Conservation (phyloP, 2,113 vertebrate genomes). For the Eptesicus fuscus region DNA sequence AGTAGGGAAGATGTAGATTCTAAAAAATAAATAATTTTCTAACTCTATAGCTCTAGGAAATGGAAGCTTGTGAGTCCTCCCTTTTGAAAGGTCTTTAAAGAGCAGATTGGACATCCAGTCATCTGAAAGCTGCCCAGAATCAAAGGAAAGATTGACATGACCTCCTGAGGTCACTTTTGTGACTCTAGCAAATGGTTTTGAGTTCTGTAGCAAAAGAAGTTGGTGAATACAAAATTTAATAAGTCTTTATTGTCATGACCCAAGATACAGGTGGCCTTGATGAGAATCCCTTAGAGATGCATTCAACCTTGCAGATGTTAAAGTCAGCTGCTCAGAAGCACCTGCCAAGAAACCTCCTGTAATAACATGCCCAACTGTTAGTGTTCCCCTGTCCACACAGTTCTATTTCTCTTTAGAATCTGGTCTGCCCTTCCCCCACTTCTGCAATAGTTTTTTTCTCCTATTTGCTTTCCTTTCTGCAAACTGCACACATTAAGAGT, state of each 20-base stretch:
- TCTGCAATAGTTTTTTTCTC: neutral
- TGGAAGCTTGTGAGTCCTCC: neutral
- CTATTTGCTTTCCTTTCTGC: conserved; percentile 41
- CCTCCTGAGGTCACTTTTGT: neutral
- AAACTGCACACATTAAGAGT: neutral
- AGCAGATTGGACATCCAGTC: neutral
- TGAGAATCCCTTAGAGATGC: neutral
- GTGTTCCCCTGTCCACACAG: neutral
- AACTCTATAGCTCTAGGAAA: neutral
- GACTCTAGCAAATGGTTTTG: neutral
- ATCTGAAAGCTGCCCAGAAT: neutral
- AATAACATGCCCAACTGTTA: neutral
- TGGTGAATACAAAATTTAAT: neutral
- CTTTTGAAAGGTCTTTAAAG: conserved; percentile 20
- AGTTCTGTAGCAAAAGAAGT: conserved; percentile 6
- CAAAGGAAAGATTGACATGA: neutral
- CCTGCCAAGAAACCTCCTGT: neutral
- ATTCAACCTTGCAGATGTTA: neutral
- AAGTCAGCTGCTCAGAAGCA: neutral
- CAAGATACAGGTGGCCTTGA: neutral
- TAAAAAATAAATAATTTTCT: neutral
- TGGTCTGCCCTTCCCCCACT: neutral
- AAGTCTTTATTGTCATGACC: neutral
- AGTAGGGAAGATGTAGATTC: neutral
- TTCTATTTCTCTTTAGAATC: neutral